These are phyloP conservation scores for Eristalis pertinax DNA, from an alignment of 2,888 invertebrate species.

Conservation along the genomic window DNA sequence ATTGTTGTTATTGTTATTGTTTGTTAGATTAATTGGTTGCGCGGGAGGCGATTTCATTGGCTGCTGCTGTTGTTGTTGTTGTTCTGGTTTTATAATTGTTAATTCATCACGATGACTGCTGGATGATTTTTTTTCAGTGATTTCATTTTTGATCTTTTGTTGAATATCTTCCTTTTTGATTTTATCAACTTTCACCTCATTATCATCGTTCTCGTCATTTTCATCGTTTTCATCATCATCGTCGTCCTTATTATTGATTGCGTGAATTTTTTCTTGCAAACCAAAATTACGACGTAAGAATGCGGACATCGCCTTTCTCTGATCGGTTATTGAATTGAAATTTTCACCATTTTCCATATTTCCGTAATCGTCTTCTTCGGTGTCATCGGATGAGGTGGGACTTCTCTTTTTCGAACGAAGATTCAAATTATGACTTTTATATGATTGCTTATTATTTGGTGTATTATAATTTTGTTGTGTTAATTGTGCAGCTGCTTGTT, in stretches of 20 bases:
- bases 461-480: conserved; percentile 60
- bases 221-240: no score
- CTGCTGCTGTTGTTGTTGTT: conserved; percentile 75
- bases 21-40: conserved; percentile 77
- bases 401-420: conserved; percentile 50
- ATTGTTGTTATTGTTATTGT: conserved; percentile 73
- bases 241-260: conserved; percentile 73
- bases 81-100: not conserved
- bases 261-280: conserved; percentile 75
- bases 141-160: conserved; percentile 59
- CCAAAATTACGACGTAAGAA: conserved; percentile 76
- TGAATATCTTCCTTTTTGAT: conserved; percentile 35
- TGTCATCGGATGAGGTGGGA: conserved; percentile 47
- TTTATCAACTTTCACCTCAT: conserved; percentile 22
- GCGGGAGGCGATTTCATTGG: conserved; percentile 82
- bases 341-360: conserved; percentile 65
- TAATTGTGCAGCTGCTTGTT: conserved; percentile 67
- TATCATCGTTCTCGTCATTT: not conserved
- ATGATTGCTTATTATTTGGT: conserved; percentile 31
- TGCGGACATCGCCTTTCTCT: conserved; percentile 79
- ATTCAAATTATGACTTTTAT: conserved; percentile 53
- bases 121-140: conserved; percentile 75
- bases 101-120: conserved; percentile 10
- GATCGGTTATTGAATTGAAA: conserved; percentile 71
- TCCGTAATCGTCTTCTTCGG: conserved; percentile 58